Evolutionary conservation across 2,888 invertebrate species (phyloP).

Genomic region (Tiphia femorata): DNA sequence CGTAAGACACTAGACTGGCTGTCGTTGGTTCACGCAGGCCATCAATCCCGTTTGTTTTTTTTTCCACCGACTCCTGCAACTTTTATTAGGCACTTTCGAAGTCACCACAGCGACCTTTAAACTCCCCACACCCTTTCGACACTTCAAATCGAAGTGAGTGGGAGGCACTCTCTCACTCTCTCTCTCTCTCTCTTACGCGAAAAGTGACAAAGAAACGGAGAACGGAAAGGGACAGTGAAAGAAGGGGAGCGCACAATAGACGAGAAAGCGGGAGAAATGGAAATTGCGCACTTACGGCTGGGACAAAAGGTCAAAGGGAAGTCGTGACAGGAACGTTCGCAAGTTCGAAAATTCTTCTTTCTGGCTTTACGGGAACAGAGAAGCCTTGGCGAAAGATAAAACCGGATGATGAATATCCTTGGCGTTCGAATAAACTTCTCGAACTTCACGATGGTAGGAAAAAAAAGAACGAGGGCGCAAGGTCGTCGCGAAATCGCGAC

Average conservation of each 20-base stretch:
- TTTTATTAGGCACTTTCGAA: slow-evolving; percentile 48
- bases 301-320: slow-evolving; percentile 5
- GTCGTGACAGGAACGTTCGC: slow-evolving; percentile 22
- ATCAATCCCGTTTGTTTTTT: slow-evolving; percentile 10
- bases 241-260: slow-evolving; percentile 12
- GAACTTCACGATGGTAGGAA: too few species aligned
- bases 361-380: slow-evolving; percentile 14
- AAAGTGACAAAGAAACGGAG: neutral
- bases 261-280: neutral
- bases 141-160: slow-evolving; percentile 7
- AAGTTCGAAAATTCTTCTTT: slow-evolving; percentile 37
- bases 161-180: slow-evolving; percentile 20
- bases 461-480: too few species aligned
- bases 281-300: neutral
- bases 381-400: slow-evolving; percentile 27
- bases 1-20: neutral
- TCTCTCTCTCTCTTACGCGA: too few species aligned
- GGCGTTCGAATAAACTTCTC: too few species aligned
- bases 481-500: too few species aligned
- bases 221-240: neutral
- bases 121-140: slow-evolving; percentile 23
- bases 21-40: neutral
- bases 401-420: slow-evolving; percentile 30
- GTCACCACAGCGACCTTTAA: slow-evolving; percentile 46
- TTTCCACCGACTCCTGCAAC: slow-evolving; percentile 29